Evolutionary conservation across 2,113 vertebrate species (phyloP), one percentile per base, ranked within the genome.

Genomic region (Emydura subglobosa): DNA sequence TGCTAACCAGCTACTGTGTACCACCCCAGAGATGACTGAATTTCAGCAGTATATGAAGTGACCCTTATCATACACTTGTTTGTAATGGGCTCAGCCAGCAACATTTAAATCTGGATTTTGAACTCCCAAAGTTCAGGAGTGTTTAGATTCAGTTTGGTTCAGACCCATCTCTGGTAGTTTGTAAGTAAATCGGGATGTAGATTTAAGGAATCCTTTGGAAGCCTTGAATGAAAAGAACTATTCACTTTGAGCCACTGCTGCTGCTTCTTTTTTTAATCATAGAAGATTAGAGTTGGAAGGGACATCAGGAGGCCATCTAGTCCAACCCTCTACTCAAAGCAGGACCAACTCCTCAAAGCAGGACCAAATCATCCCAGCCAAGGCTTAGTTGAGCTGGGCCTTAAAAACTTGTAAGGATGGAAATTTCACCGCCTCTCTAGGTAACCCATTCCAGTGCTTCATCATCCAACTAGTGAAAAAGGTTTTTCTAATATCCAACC

Each of bases 21-120:
- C 90, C 72, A 0, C 3, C 0, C 57, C 13, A 61, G 1, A 47
- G 50, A 12, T 2, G 31, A 25, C 42, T 51, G 3, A 27, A 34
- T 65, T 65, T 61, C 6, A 13, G 57, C 57, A 61, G 13, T 42
- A 13, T 10, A 50, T 7, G 59, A 42, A 50, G 12, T 17, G 81
- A 54, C 17, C 59, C 72, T n/a, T 6, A 27, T 21, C 2, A 65
- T 4, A 10, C 1, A 0, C 0, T 0, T 4, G 17, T 61, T 82
- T 82, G 61, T 4, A 19, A 21, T 1, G 31, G 76, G 25, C 47
- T 76, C 53, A 0, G 0, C 42, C 76, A 65, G n/a, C 79, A 68
- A 2, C 6, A 9, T 85, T 10, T 9, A 0, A 16, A 24, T 5
- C 10, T 6, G 42, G 4, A 3, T 65, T 21, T 42, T 90, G 53